phyloP scores from a whole-genome alignment of 2,113 vertebrate genomes.

The Eleginops maclovinus region DNA sequence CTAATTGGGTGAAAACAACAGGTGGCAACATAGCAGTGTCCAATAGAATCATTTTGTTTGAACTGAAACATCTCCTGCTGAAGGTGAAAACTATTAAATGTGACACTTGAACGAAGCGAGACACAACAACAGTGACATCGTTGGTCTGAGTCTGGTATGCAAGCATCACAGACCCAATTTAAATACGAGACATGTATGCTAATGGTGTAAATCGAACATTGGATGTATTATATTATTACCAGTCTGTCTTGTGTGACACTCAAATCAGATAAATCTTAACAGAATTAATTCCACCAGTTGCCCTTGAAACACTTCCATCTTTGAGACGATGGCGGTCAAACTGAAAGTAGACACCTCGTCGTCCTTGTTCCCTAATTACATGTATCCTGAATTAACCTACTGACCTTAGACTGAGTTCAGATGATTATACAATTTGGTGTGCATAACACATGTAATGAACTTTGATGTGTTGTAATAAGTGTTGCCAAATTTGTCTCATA shows the following conservation, averaged over 20 bases:
- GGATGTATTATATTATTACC: background rate
- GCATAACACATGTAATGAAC: background rate
- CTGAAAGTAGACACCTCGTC: conserved; percentile 23
- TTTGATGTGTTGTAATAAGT: background rate
- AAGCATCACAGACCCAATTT: conserved; percentile 22
- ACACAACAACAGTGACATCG: conserved; percentile 65
- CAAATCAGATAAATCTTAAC: conserved; percentile 44
- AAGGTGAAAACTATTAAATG: conserved; percentile 81
- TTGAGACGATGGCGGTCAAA: conserved; percentile 30
- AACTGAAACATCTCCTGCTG: conserved; percentile 69
- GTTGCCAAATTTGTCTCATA: background rate
- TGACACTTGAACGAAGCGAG: conserved; percentile 53
- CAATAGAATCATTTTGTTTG: conserved; percentile 54
- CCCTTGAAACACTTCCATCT: conserved; percentile 38
- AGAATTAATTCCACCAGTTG: conserved; percentile 19
- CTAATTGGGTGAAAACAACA: conserved; percentile 74
- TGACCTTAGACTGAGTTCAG: conserved; percentile 13
- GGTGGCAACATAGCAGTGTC: conserved; percentile 73
- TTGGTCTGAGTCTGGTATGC: conserved; percentile 35
- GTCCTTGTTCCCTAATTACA: conserved; percentile 15
- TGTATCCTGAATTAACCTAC: conserved; percentile 30
- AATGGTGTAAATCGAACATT: conserved; percentile 5
- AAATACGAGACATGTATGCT: conserved; percentile 29
- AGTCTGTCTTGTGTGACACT: conserved; percentile 17
- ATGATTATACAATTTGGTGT: background rate